Evolutionary conservation across 2,888 invertebrate species (phyloP), one percentile per base, ranked within the genome.

Genomic region (Morpho helenor): DNA sequence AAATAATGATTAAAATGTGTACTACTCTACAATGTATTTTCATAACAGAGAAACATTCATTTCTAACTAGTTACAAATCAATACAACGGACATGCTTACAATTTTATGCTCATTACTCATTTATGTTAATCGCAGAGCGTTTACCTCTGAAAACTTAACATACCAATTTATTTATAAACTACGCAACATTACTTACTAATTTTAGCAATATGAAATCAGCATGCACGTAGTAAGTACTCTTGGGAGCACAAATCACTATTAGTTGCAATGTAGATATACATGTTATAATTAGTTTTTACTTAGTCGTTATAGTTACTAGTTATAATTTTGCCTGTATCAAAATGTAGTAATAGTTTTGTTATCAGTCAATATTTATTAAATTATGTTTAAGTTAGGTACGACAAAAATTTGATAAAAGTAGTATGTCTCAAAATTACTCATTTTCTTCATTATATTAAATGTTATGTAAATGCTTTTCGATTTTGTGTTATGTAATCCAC

Each of bases 141-240:
- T 79, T 79, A 80, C 75, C 76, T 74, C 73, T 65, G 68, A 73
- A 75, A 76, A 76, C 66, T 70, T 74, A 66, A 71, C 75, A 76
- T 76, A 74, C 72, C 70, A 69, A 68, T 75, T 76, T 81, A 82
- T 82, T 81, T 80, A 78, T 80, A 77, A 70, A 74, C 69, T 72
- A 77, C 75, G 70, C 74, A 71, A 78, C 76, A 79, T 78, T 74
- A 81, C 74, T 68, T 69, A 79, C 78, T 84, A 81, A 82, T 81
- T 80, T 79, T 80, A 83, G 81, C 72, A 64, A 74, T 77, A 80
- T 80, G 77, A 79, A 79, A 71, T 80, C 74, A 82, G 87, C 87
- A 86, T 87, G 86, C 82, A 77, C 73, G 76, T 84, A 85, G 41
- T 40, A 45, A 40, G 72, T 71, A 75, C 75, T 71, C 71, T 74